Evolutionary conservation across 2,113 vertebrate species (phyloP).

Genomic region (Oostethus manadensis): DNA sequence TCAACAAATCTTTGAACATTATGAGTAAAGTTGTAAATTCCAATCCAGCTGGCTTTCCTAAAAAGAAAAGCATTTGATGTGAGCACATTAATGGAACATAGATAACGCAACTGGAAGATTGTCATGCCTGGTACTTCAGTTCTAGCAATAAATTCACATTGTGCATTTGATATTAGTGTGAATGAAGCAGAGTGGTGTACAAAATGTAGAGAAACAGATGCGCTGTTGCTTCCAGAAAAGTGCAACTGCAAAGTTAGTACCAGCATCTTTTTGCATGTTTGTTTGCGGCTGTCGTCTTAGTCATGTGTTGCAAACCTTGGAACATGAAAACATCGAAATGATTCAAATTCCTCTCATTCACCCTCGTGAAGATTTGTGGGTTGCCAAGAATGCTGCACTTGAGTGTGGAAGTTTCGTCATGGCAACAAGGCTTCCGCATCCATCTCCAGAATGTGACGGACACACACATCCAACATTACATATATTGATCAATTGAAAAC

Average conservation of each 20-base stretch:
- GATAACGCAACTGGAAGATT: neutral
- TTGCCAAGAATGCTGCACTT: no score
- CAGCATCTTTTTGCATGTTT: neutral
- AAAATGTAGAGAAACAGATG: neutral
- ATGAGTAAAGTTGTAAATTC: no score
- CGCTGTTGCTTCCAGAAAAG: no score
- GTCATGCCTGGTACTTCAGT: neutral
- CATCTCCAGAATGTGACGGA: no score
- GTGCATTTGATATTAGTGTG: neutral
- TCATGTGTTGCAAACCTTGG: no score
- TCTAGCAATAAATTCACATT: neutral
- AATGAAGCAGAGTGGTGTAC: neutral
- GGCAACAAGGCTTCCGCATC: no score
- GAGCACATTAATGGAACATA: neutral
- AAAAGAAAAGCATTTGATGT: neutral
- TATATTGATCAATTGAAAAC: no score
- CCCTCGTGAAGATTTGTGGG: no score
- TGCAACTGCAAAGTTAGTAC: neutral
- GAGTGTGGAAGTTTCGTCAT: no score
- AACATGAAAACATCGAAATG: no score
- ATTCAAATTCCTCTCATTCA: no score
- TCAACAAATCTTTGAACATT: neutral
- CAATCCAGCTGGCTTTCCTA: neutral
- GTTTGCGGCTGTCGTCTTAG: neutral
- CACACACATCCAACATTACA: no score